Evolutionary conservation across 1,140 invertebrate genomes (phyloP).

Genomic region (Dysdera silvatica): DNA sequence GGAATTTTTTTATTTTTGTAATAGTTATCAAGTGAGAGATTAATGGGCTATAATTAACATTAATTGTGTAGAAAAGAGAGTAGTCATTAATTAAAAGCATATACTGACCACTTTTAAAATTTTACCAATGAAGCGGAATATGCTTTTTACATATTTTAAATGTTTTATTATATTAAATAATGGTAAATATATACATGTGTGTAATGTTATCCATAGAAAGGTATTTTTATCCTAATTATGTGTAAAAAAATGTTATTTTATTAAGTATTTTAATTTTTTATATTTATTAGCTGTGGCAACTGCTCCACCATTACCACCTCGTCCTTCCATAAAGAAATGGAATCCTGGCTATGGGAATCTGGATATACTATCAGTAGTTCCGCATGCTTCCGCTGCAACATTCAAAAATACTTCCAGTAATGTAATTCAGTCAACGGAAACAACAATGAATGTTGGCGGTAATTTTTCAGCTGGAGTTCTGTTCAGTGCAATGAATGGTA

Average conservation of each 20-base stretch:
- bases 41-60: too few species aligned
- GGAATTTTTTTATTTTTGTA: too few species aligned
- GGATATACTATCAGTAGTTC: conserved; percentile 10
- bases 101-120: background rate
- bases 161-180: background rate
- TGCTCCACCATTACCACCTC: conserved; percentile 24
- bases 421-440: conserved; percentile 3
- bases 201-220: background rate
- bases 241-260: too few species aligned
- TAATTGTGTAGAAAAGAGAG: too few species aligned
- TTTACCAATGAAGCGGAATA: background rate
- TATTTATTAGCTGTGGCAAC: background rate
- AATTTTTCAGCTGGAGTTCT: background rate
- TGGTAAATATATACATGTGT: background rate
- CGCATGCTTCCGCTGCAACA: conserved; percentile 8
- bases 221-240: too few species aligned
- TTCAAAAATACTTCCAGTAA: conserved; percentile 3
- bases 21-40: too few species aligned
- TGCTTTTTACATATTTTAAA: background rate
- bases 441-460: background rate
- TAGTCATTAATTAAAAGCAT: too few species aligned
- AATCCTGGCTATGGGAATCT: background rate
- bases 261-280: background rate
- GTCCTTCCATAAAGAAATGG: background rate
- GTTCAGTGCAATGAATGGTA: background rate